phyloP scores from a whole-genome alignment of 2,797 vertebrate genomes.

The Mico argentatus region DNA sequence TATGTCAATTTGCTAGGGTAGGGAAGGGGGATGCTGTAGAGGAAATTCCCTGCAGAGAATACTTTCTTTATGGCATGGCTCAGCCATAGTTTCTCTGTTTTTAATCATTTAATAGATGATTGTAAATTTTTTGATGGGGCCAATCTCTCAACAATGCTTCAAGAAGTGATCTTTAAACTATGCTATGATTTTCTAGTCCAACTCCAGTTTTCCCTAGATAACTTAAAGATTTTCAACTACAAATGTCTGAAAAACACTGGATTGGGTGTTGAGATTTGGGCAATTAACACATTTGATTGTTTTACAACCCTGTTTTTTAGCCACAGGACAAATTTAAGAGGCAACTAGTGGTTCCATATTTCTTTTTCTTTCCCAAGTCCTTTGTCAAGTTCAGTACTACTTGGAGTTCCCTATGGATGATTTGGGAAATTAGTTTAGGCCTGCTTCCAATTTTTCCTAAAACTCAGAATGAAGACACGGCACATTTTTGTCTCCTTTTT shows the following conservation, averaged over 20 bases:
- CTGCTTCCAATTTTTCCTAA: neutral
- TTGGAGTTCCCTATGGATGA: neutral
- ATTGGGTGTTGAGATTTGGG: neutral
- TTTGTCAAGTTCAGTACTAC: neutral
- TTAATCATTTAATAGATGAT: constrained; percentile 5
- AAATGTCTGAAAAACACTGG: neutral
- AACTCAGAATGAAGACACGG: constrained; percentile 25
- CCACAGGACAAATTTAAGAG: neutral
- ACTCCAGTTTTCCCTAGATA: neutral
- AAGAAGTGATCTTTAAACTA: neutral
- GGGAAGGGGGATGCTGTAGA: neutral
- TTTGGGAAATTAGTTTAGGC: neutral
- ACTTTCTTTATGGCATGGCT: neutral
- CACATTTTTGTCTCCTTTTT: neutral
- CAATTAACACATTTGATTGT: neutral
- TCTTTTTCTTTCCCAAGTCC: neutral
- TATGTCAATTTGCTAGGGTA: neutral
- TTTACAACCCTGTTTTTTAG: neutral
- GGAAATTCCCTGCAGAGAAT: neutral
- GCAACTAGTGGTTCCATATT: neutral
- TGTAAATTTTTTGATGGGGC: neutral
- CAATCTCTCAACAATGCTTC: neutral
- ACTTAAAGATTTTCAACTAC: neutral
- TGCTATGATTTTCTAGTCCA: neutral
- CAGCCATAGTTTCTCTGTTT: neutral